Evolutionary conservation across 1,140 invertebrate genomes (phyloP).

Genomic region (Lanistes nyassanus): DNA sequence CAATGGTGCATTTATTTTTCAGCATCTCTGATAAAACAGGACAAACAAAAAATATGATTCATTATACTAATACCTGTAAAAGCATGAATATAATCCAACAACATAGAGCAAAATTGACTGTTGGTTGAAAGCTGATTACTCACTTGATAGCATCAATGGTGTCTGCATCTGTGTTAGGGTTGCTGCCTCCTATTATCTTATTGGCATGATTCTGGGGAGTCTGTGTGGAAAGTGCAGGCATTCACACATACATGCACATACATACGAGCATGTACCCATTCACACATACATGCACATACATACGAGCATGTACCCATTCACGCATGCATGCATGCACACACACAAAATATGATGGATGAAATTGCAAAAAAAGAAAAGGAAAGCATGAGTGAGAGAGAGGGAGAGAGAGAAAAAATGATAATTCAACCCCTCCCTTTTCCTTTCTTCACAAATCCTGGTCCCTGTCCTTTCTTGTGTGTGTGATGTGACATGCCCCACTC

Average conservation of each 20-base stretch:
- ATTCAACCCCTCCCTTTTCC: too few relatives aligned
- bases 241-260: constrained; percentile 6
- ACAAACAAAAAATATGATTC: too few relatives aligned
- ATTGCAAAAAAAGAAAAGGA: too few relatives aligned
- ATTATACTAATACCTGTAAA: too few relatives aligned
- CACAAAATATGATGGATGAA: background rate
- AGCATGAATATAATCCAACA: background rate
- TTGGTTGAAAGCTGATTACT: constrained; percentile 2
- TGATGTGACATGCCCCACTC: too few relatives aligned
- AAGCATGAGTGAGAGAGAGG: too few relatives aligned
- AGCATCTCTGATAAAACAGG: too few relatives aligned
- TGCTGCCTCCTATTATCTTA: constrained; percentile 18
- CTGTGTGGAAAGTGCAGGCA: background rate
- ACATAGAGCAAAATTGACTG: background rate
- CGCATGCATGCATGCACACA: background rate
- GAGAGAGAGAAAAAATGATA: too few relatives aligned
- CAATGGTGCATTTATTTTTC: too few relatives aligned
- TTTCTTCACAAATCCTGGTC: too few relatives aligned
- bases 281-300: constrained; percentile 14
- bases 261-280: background rate
- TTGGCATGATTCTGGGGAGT: constrained; percentile 16
- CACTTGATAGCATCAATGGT: constrained; percentile 42
- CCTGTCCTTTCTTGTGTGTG: too few relatives aligned
- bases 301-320: background rate
- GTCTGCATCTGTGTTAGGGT: constrained; percentile 24